Percentiles rank a stretch among this genome's conserved stretches.
These are phyloP conservation scores for Parelbella ahira DNA, from an alignment of 2,888 invertebrate genomes.

Conservation along the genomic window DNA sequence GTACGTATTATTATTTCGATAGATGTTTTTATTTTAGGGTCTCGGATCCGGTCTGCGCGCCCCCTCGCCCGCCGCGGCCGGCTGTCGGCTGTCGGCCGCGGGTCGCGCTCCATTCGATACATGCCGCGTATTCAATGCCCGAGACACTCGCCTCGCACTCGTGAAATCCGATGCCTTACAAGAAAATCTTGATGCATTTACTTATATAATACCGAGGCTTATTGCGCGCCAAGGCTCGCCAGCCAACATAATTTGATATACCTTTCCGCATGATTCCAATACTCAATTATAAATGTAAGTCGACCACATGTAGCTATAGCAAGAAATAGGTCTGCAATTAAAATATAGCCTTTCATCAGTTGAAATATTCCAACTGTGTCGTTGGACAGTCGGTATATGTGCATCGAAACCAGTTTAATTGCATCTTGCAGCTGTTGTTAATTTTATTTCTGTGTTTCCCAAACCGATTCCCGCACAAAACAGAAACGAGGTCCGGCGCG, in stretches of 20 bases:
- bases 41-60: constrained; percentile 76
- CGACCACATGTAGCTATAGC: too few relatives aligned
- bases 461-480: constrained; percentile 25
- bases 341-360: too few relatives aligned
- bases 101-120: constrained; percentile 32
- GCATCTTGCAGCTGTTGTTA: constrained; percentile 21
- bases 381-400: too few relatives aligned
- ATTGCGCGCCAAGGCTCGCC: constrained; percentile 14
- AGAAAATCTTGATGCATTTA: constrained; percentile 25
- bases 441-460: constrained; percentile 19
- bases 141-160: constrained; percentile 24
- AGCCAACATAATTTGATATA: constrained; percentile 10
- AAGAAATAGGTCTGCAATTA: too few relatives aligned
- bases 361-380: too few relatives aligned
- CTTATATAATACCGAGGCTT: constrained; percentile 24
- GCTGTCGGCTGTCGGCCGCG: constrained; percentile 40
- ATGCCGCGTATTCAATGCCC: constrained; percentile 20
- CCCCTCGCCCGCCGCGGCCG: constrained; percentile 63
- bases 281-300: too few relatives aligned
- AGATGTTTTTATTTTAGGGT: constrained; percentile 80
- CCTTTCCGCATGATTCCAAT: too few relatives aligned
- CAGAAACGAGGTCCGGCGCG: constrained; percentile 39
- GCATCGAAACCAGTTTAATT: constrained; percentile 22
- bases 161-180: constrained; percentile 23
- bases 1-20: constrained; percentile 79